Percentiles rank a stretch among this genome's conserved stretches.
These are phyloP conservation scores for Syngnathus scovelli DNA, from an alignment of 2,113 vertebrate genomes.

Conservation along the genomic window DNA sequence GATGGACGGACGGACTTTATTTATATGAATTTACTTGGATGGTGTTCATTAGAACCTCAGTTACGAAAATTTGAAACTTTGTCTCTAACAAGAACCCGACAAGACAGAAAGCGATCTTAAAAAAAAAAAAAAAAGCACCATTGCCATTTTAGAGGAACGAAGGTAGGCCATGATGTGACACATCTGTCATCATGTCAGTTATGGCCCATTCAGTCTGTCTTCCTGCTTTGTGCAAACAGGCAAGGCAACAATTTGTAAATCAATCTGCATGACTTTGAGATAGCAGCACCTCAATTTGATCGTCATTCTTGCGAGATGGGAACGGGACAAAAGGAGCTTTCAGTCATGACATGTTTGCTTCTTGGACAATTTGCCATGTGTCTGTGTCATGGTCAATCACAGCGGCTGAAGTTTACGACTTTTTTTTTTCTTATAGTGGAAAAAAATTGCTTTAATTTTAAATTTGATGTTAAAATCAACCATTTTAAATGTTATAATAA, in stretches of 20 bases:
- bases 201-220: slow-evolving; percentile 1
- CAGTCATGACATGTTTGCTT: slow-evolving; percentile 12
- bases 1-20: background rate
- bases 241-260: slow-evolving; percentile 10
- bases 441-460: too few species aligned
- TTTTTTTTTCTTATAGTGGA: background rate
- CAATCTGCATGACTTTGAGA: slow-evolving; percentile 11
- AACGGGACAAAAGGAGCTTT: slow-evolving; percentile 12
- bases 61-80: background rate
- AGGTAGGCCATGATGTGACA: background rate
- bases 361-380: slow-evolving; percentile 16
- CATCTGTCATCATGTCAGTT: slow-evolving; percentile 9
- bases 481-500: too few species aligned
- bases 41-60: background rate
- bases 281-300: slow-evolving; percentile 1
- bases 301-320: slow-evolving; percentile 6
- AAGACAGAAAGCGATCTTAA: background rate
- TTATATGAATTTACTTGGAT: background rate
- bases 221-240: slow-evolving; percentile 17
- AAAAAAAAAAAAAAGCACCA: background rate
- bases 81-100: background rate
- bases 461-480: too few species aligned
- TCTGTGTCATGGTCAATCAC: background rate
- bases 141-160: background rate
- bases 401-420: background rate